Evolutionary conservation across 2,797 vertebrate species (phyloP), one percentile per base, ranked within the genome.

Genomic region (Diplodus puntazzo): DNA sequence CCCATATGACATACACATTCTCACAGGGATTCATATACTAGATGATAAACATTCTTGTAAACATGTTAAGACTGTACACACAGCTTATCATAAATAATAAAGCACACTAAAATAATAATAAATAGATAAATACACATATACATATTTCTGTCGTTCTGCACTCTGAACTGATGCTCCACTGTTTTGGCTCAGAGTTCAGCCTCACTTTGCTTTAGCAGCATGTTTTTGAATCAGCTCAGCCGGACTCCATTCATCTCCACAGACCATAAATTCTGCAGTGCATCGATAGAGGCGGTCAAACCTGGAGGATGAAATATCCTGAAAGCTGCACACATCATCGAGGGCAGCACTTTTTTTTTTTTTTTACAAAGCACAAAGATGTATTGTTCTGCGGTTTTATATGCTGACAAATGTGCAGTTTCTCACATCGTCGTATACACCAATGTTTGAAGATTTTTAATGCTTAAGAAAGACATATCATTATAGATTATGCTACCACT

Each of bases 191-290:
- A 0, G n/a, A 62, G 34, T 59, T 75, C 42, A 50, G 59, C 64
- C 20, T 49, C 27, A 6, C n/a, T 74, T 23, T 27, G 72, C 68
- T 65, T 52, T 60, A n/a, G 23, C 69, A 76, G 59, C 60, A 25
- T 10, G 54, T 82, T 77, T 55, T 63, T 23, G 61, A 58, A 43
- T 53, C 21, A 8, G 34, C 42, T 69, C 30, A 11, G 39, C 50
- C 12, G 0, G 48, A 53, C 43, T 72, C 27, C 0, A 1, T 71
- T 63, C 66, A 42, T 67, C 66, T 69, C 9, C 58, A 39, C 55
- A 30, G 34, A 49, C 30, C 5, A 0, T 66, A 5, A 58, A 62
- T 69, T 39, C 45, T 73, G 79, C 58, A 45, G 46, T 45, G 58
- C 20, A 3, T 62, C 14, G 14, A 68, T 17, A 25, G 25, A 59